phyloP scores from a whole-genome alignment of 2,113 vertebrate species.

The Greenwoodochromis staneri region DNA sequence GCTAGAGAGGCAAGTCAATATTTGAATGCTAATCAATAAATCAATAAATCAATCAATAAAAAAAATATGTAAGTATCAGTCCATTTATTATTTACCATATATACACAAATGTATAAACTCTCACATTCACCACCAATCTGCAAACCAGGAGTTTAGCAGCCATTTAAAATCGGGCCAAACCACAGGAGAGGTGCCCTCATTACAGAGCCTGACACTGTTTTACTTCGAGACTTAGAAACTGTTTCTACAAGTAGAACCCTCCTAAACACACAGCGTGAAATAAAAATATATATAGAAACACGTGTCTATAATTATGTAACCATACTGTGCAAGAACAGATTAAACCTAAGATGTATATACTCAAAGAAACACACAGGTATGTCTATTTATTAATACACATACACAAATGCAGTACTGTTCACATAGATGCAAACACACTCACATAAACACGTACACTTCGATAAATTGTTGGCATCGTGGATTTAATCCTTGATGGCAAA shows the following conservation, averaged over 20 bases:
- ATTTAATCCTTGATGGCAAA: neutral
- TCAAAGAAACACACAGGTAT: neutral
- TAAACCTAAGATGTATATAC: neutral
- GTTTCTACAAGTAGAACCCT: conserved; percentile 5
- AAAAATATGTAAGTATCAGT: neutral
- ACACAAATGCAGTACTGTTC: neutral
- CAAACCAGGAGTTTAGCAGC: neutral
- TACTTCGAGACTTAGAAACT: neutral
- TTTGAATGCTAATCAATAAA: too few relatives aligned
- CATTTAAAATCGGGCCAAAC: conserved; percentile 34
- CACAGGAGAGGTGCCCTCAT: conserved; percentile 50
- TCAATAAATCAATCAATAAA: too few relatives aligned
- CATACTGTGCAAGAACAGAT: neutral
- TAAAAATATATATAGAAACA: neutral
- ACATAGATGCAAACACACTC: neutral
- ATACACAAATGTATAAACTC: neutral
- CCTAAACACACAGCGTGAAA: neutral
- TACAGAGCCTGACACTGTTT: conserved; percentile 34
- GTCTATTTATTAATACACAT: neutral
- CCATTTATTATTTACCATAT: neutral
- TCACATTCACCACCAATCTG: neutral
- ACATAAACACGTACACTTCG: neutral
- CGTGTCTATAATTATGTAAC: neutral
- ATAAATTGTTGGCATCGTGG: neutral
- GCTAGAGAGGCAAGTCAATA: neutral